phyloP scores from a whole-genome alignment of 2,797 vertebrate genomes.

The Arnoldichthys spilopterus region DNA sequence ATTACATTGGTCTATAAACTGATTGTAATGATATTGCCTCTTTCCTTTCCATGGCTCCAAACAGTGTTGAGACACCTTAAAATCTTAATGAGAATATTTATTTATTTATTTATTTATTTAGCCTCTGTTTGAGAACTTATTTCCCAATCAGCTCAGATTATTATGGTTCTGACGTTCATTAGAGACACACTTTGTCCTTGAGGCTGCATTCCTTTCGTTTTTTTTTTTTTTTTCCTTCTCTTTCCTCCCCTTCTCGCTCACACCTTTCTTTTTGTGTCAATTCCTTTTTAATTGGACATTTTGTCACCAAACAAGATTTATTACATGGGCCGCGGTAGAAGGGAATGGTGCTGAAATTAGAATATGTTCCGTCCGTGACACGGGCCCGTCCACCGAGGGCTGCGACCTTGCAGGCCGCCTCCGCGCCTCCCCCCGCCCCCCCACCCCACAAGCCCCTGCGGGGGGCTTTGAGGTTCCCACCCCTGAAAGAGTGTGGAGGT shows the following conservation, averaged over 20 bases:
- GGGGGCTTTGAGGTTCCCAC: slow-evolving; percentile 47
- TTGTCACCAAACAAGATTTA: slow-evolving; percentile 77
- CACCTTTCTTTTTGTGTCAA: slow-evolving; percentile 71
- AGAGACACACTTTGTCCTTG: slow-evolving; percentile 67
- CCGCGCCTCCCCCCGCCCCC: slow-evolving; percentile 62
- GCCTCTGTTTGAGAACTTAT: slow-evolving; percentile 49
- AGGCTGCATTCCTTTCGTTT: slow-evolving; percentile 57
- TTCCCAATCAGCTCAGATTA: slow-evolving; percentile 59
- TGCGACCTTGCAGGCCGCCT: slow-evolving; percentile 72
- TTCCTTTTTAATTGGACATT: slow-evolving; percentile 75
- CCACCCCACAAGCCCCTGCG: slow-evolving; percentile 40
- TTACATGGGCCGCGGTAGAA: slow-evolving; percentile 66
- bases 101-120: slow-evolving; percentile 20
- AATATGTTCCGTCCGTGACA: slow-evolving; percentile 73
- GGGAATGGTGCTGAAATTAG: slow-evolving; percentile 75
- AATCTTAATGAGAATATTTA: slow-evolving; percentile 54
- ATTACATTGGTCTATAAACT: slow-evolving; percentile 15
- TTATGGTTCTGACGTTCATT: slow-evolving; percentile 60
- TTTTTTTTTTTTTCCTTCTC: slow-evolving; percentile 45
- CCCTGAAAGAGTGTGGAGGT: slow-evolving; percentile 32
- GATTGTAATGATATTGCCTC: slow-evolving; percentile 17
- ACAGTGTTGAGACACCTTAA: slow-evolving; percentile 34
- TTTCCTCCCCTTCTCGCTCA: slow-evolving; percentile 47
- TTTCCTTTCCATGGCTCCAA: slow-evolving; percentile 19
- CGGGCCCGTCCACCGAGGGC: slow-evolving; percentile 69